A percentile compares a stretch with the other conserved stretches of the same genome.
Evolutionary conservation across 2,888 invertebrate genomes (phyloP).

Genomic region (Eilema sororculum): DNA sequence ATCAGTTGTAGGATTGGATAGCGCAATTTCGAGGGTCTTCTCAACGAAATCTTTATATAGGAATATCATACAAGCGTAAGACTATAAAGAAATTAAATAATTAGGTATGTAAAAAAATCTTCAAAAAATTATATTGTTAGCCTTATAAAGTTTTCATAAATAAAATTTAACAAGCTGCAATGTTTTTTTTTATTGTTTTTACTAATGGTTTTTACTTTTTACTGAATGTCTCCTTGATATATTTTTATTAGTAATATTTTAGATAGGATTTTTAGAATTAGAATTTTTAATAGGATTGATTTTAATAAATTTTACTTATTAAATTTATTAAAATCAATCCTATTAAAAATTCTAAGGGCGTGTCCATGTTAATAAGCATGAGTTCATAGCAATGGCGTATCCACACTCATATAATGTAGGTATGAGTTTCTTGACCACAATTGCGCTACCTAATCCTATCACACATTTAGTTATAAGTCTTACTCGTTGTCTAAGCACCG

Average conservation of each 20-base stretch:
- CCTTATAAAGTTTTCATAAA: neutral
- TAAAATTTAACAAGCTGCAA: neutral
- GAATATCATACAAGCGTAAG: neutral
- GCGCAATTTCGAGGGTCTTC: neutral
- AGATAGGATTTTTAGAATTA: no score
- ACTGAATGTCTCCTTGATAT: neutral
- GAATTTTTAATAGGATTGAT: no score
- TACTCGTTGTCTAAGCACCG: slow-evolving; percentile 58
- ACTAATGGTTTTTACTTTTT: neutral
- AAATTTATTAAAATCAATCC: neutral
- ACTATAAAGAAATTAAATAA: neutral
- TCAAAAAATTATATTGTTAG: neutral
- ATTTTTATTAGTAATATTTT: neutral
- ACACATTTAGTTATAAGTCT: slow-evolving; percentile 32
- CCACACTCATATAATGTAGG: neutral
- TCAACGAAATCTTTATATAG: neutral
- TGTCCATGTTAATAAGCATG: no score
- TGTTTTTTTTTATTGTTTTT: neutral
- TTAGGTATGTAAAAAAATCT: neutral
- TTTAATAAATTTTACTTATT: no score
- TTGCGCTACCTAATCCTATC: neutral
- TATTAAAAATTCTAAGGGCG: no score
- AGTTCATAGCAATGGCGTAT: neutral
- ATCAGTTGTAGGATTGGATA: neutral
- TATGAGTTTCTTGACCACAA: neutral